Conservation (phyloP, 1,140 invertebrate species). For the Teleopsis dalmanni region DNA sequence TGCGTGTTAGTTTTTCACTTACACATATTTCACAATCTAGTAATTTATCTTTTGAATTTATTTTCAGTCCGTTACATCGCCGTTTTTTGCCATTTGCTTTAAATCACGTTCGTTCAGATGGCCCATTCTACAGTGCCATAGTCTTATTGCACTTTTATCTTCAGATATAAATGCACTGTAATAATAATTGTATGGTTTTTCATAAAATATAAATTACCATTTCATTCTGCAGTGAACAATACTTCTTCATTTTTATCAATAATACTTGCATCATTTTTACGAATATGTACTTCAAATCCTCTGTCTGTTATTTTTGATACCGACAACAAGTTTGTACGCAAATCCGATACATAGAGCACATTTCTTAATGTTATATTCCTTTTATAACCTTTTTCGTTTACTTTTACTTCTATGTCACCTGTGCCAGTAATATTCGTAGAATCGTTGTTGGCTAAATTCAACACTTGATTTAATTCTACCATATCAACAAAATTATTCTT, state of each 20-base stretch:
- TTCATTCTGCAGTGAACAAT: constrained; percentile 2
- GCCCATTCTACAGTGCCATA: constrained; percentile 7
- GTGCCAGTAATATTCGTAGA: not conserved
- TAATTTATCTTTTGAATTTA: not conserved
- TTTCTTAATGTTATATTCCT: not conserved
- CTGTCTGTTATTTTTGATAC: constrained; percentile 1
- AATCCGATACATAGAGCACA: constrained; percentile 2
- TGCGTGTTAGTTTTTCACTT: constrained; percentile 5
- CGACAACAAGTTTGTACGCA: constrained; percentile 1
- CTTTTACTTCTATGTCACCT: constrained; percentile 3
- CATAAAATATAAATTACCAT: constrained; percentile 7
- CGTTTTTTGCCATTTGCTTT: constrained; percentile 1
- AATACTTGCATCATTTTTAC: not conserved
- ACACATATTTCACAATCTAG: not conserved
- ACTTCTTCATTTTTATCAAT: not conserved
- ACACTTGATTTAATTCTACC: not conserved
- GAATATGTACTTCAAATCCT: not conserved
- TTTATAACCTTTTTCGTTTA: not conserved
- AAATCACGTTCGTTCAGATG: constrained; percentile 9
- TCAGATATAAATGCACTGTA: not conserved
- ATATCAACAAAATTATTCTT: not conserved
- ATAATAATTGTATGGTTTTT: constrained; percentile 1
- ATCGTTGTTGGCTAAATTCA: not conserved
- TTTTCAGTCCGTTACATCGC: constrained; percentile 4
- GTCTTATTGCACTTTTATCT: not conserved